Evolutionary conservation across 2,888 invertebrate species (phyloP).

Genomic region (Aphidius colemani): DNA sequence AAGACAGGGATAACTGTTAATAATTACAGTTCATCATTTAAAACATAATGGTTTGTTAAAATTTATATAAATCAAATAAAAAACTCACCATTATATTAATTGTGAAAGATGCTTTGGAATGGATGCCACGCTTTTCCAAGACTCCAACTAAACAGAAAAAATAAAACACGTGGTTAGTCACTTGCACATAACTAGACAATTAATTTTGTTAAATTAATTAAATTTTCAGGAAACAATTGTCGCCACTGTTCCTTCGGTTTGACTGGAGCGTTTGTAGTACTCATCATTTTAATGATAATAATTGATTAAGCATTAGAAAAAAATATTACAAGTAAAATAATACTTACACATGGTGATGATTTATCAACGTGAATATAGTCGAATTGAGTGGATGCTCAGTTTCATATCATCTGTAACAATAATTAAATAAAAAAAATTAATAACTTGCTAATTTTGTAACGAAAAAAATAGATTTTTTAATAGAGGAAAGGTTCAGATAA

Average conservation of each 20-base stretch:
- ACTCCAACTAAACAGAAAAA: not conserved
- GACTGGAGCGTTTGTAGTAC: constrained; percentile 44
- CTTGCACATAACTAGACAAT: not conserved
- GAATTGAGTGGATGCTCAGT: constrained; percentile 7
- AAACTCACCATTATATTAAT: not conserved
- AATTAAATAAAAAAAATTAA: constrained; percentile 8
- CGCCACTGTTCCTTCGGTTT: constrained; percentile 49
- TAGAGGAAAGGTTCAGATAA: constrained; percentile 29
- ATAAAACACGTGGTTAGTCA: not conserved
- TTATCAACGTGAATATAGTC: too few species aligned
- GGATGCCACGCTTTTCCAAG: not conserved
- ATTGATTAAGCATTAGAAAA: not conserved
- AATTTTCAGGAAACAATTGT: constrained; percentile 37
- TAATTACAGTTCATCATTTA: constrained; percentile 41
- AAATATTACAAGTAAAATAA: not conserved
- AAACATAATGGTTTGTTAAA: constrained; percentile 7
- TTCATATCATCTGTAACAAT: constrained; percentile 20
- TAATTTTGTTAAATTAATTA: not conserved
- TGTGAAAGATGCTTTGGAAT: not conserved
- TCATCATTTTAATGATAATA: constrained; percentile 40
- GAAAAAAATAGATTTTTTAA: not conserved
- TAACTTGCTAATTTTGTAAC: not conserved
- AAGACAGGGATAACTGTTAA: constrained; percentile 55
- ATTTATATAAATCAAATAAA: not conserved
- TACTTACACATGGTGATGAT: too few species aligned